A percentile compares a stretch with the other conserved stretches of the same genome.
Evolutionary conservation across 92 coral and sea anemone genomes (phyloP).

Genomic region (Porites rus): DNA sequence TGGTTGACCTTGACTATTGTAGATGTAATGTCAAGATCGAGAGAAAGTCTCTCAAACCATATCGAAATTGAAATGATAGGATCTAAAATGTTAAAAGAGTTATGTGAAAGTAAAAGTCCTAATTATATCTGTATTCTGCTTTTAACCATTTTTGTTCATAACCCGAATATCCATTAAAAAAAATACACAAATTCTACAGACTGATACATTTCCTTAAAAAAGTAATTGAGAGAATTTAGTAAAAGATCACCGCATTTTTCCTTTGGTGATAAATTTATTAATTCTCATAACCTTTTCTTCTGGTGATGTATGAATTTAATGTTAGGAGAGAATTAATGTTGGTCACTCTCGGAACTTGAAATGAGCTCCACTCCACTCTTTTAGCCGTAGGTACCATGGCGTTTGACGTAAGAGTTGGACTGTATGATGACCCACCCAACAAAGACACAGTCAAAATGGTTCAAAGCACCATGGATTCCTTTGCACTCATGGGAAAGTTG

Average conservation of each 20-base stretch:
- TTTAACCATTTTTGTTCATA: too few relatives aligned
- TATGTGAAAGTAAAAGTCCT: too few relatives aligned
- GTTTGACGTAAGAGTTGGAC: slow-evolving; percentile 51
- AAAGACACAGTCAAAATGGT: slow-evolving; percentile 33
- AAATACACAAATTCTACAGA: background rate
- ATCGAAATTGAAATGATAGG: too few relatives aligned
- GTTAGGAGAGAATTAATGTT: background rate
- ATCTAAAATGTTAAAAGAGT: too few relatives aligned
- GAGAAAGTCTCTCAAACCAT: too few relatives aligned
- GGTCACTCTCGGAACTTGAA: background rate
- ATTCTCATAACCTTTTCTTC: background rate
- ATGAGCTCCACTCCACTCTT: background rate
- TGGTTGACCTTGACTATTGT: too few relatives aligned
- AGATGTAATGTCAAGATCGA: too few relatives aligned
- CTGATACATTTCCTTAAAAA: too few relatives aligned
- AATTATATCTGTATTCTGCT: too few relatives aligned
- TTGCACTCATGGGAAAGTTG: slow-evolving; percentile 24
- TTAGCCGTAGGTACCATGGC: slow-evolving; percentile 57
- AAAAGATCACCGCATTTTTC: too few relatives aligned
- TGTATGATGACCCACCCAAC: slow-evolving; percentile 51
- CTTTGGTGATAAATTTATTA: too few relatives aligned
- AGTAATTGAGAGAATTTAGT: background rate
- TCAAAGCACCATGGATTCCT: slow-evolving; percentile 6
- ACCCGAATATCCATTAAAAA: background rate
- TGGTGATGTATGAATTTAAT: too few relatives aligned